Percentiles rank a stretch among this genome's conserved stretches.
Evolutionary conservation across 2,888 invertebrate species (phyloP).

Genomic region (Platerodrilus igneus): DNA sequence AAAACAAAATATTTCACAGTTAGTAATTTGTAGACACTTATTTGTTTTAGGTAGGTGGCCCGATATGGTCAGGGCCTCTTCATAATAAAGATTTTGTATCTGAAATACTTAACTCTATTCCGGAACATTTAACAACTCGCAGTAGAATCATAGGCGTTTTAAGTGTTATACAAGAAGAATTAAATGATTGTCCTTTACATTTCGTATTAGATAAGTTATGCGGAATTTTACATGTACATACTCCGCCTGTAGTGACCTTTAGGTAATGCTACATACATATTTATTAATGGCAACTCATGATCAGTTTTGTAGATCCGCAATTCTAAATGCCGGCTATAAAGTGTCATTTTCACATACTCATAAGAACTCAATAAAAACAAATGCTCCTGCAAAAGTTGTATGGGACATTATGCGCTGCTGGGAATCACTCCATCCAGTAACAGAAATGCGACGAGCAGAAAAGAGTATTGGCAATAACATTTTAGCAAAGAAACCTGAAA

Average conservation of each 20-base stretch:
- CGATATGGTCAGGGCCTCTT: slow-evolving; percentile 87
- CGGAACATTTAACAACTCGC: slow-evolving; percentile 59
- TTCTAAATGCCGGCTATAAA: slow-evolving; percentile 82
- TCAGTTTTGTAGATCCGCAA: slow-evolving; percentile 67
- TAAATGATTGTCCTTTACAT: slow-evolving; percentile 80
- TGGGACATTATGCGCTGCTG: slow-evolving; percentile 92
- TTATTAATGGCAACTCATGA: background rate
- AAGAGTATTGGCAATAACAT: slow-evolving; percentile 54
- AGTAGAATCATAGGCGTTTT: slow-evolving; percentile 77
- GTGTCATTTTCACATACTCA: slow-evolving; percentile 91
- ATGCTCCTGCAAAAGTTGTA: slow-evolving; percentile 77
- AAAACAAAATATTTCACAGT: no score
- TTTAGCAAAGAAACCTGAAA: slow-evolving; percentile 52
- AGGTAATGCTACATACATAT: slow-evolving; percentile 50
- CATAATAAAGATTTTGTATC: slow-evolving; percentile 76
- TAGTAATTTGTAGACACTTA: no score
- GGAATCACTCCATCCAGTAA: slow-evolving; percentile 65
- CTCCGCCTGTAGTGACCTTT: slow-evolving; percentile 64
- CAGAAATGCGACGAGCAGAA: slow-evolving; percentile 53
- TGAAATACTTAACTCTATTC: slow-evolving; percentile 54
- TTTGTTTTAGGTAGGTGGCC: slow-evolving; percentile 82
- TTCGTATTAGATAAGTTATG: slow-evolving; percentile 77
- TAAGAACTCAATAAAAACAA: slow-evolving; percentile 85
- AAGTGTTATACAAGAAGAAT: slow-evolving; percentile 76
- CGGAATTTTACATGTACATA: slow-evolving; percentile 65